phyloP scores from a whole-genome alignment of 2,888 invertebrate species.

The Zonitis immaculata region DNA sequence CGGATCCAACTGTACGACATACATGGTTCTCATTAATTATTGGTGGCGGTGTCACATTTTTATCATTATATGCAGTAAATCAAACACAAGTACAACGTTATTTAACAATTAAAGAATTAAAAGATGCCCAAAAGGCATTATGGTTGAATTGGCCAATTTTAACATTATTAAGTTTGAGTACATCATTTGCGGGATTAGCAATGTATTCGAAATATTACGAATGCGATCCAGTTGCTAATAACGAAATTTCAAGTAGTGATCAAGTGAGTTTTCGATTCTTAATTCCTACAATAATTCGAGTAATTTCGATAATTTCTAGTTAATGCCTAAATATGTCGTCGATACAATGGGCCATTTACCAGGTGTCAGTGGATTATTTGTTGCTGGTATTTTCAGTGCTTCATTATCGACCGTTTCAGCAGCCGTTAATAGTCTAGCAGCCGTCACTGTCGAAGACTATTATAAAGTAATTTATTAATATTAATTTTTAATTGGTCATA shows the following conservation, averaged over 20 bases:
- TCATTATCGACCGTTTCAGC: slow-evolving; percentile 90
- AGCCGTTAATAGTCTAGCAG: slow-evolving; percentile 83
- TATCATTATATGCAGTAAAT: slow-evolving; percentile 81
- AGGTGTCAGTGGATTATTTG: slow-evolving; percentile 83
- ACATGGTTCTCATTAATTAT: slow-evolving; percentile 77
- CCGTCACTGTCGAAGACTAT: slow-evolving; percentile 83
- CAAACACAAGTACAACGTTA: slow-evolving; percentile 79
- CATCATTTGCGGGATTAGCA: slow-evolving; percentile 67
- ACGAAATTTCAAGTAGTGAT: slow-evolving; percentile 62
- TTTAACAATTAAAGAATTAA: slow-evolving; percentile 65
- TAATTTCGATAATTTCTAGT: slow-evolving; percentile 32
- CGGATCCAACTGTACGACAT: slow-evolving; percentile 77
- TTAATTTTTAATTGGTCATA: slow-evolving; percentile 1
- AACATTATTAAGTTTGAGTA: slow-evolving; percentile 65
- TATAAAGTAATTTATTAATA: slow-evolving; percentile 50
- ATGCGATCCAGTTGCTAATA: slow-evolving; percentile 71
- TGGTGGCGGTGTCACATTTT: slow-evolving; percentile 76
- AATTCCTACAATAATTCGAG: slow-evolving; percentile 1
- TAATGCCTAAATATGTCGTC: slow-evolving; percentile 76
- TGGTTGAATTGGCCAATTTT: slow-evolving; percentile 82
- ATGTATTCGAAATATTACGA: slow-evolving; percentile 77
- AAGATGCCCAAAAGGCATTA: slow-evolving; percentile 65
- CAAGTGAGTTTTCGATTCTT: too few relatives aligned
- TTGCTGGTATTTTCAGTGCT: slow-evolving; percentile 88
- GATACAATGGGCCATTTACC: slow-evolving; percentile 68